A percentile compares a stretch with the other conserved stretches of the same genome.
phyloP scores from a whole-genome alignment of 2,888 invertebrate genomes.

The Galeruca laticollis region DNA sequence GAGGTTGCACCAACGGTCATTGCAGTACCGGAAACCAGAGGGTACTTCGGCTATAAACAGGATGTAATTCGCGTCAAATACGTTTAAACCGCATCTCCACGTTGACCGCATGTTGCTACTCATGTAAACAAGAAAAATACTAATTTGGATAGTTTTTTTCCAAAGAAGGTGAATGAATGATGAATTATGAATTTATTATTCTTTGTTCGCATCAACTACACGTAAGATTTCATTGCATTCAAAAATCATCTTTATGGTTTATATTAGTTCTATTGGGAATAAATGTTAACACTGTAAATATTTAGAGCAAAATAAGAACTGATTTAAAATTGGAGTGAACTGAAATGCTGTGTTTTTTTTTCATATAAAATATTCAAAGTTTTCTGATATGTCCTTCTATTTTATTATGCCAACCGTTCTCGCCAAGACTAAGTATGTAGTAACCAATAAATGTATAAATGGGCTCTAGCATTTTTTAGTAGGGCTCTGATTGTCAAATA shows the following conservation, averaged over 20 bases:
- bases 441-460: slow-evolving; percentile 29
- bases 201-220: background rate
- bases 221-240: background rate
- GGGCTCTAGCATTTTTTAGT: slow-evolving; percentile 37
- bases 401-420: slow-evolving; percentile 24
- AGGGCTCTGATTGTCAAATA: slow-evolving; percentile 44
- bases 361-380: background rate
- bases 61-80: too few relatives aligned
- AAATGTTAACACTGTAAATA: slow-evolving; percentile 7
- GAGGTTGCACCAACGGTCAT: too few relatives aligned
- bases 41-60: too few relatives aligned
- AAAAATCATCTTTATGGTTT: background rate
- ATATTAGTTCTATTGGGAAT: background rate
- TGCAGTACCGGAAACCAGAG: too few relatives aligned
- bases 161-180: too few relatives aligned
- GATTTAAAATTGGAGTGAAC: background rate
- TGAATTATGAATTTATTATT: too few relatives aligned
- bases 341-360: background rate
- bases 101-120: too few relatives aligned
- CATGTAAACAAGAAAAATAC: too few relatives aligned
- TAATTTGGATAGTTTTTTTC: too few relatives aligned
- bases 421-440: slow-evolving; percentile 27
- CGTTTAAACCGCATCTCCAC: too few relatives aligned
- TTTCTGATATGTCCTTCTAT: slow-evolving; percentile 17
- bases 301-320: background rate